Base-by-base conservation (phyloP, 2,888 invertebrate species). In the Nezara viridula region DNA sequence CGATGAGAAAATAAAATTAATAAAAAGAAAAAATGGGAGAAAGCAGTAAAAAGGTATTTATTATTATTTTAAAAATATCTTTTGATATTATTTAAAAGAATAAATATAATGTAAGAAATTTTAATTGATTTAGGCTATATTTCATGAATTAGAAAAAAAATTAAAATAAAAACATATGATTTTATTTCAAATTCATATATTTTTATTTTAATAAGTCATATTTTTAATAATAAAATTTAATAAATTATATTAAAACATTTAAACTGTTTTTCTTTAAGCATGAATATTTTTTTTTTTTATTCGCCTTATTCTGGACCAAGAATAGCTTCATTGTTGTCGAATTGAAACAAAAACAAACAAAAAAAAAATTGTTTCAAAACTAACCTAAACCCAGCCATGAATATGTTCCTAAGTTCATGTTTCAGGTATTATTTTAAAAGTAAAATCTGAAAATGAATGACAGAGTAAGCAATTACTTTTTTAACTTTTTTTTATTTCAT, bases 341-440 rank as follows among this genome's bases (percentile, higher is more conserved):
- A 19, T 73, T 37, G 66, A 37, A 73, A 37, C 66, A 73, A 73
- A 73, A 73, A 12, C 32, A 37, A 73, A 50, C 16, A 86, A 49
- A 86, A 49, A 49, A 47, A 32, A 32, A 32, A 32, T 73, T 32
- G 77, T 12, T 44, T 44, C 16, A 81, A 47, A 81, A 81, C n/a
- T 44, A 81, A 81, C 81, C 44, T 81, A 44, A 44, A 24, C 44
- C 24, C 14, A 44, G 24, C 44, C 44, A 77, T 77, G 77, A 40
- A 40, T 27, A 60, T 60, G 27, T 47, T 44, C 24, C 44, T 24
- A 44, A 81, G 40, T 81, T 47, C 44, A 81, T 81, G n/a, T 81
- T 81, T 81, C 44, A 81, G 81, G 81, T 81, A 81, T 81, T 81
- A n/a, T 86, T 24, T 86, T 86, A 86, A 50, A 50, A 55, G 66